Evolutionary conservation across 2,113 vertebrate genomes (phyloP).

Genomic region (Acinonyx jubatus): DNA sequence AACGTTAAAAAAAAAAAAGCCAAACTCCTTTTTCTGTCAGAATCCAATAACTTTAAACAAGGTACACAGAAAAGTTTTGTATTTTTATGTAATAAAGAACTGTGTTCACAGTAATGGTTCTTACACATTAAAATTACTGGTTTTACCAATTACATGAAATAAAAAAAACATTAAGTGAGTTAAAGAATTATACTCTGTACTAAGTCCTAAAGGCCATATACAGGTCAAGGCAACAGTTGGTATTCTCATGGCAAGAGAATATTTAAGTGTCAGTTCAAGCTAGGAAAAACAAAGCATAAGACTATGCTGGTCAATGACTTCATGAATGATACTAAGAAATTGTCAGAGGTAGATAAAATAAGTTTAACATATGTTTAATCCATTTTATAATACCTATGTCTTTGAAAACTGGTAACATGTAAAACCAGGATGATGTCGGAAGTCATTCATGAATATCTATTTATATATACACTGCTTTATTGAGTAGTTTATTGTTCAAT

Average conservation of each 20-base stretch:
- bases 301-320: not conserved
- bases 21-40: not conserved
- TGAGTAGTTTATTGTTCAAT: not conserved
- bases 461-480: not conserved
- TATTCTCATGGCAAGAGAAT: not conserved
- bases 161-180: not conserved
- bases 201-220: not conserved
- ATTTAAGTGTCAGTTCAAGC: not conserved
- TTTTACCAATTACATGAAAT: not conserved
- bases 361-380: not conserved
- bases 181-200: not conserved
- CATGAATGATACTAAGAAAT: not conserved
- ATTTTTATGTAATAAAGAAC: not conserved
- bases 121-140: not conserved
- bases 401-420: not conserved
- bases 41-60: not conserved
- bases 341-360: not conserved
- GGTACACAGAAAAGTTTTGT: not conserved
- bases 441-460: not conserved
- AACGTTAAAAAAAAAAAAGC: not conserved
- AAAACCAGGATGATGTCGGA: not conserved
- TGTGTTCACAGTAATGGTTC: not conserved
- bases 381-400: not conserved
- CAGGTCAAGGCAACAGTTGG: not conserved
- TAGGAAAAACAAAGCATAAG: not conserved